Evolutionary conservation across 1,140 invertebrate species (phyloP), one percentile per base, ranked within the genome.

Genomic region (Drosophila pandora): DNA sequence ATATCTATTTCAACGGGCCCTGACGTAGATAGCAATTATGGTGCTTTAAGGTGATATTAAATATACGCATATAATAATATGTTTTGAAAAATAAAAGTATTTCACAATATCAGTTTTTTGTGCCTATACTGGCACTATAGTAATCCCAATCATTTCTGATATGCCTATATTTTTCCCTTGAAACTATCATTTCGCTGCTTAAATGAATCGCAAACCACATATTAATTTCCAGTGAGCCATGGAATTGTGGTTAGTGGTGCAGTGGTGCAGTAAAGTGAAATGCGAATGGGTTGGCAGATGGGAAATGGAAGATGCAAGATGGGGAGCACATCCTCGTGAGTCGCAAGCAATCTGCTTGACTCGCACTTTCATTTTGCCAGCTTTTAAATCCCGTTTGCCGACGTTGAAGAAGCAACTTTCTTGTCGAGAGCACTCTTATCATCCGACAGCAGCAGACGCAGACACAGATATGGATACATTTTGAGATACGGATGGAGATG

Each of bases 311-410:
- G 21, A 22, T 37, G 34, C n/a, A n/a, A 34, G 50, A 34, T 21
- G 60, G 49, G 17, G 17, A 28, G 9, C 32, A 25, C 63, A 68
- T 56, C 52, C 63, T 69, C 34, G 64, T 49, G 65, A 68, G 65
- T n/a, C 34, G 52, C 62, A 43, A 50, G 50, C 48, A 61, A 57
- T 52, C 32, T 60, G 57, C 49, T 22, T 5, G 21, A 63, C 56
- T 60, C 80, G 74, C 85, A 87, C 82, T 87, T 87, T 87, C 82
- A 72, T 87, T 88, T 85, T 30, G 50, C 47, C 32, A 53, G 50
- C 62, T 75, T 79, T 83, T 63, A 53, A 79, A 65, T 82, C 68
- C 63, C 67, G 72, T 55, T 53, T 53, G 30, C n/a, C n/a, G 61
- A 62, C 47, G 63, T 49, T 62, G 67, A 60, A 59, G 65, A 76